Base-by-base conservation (phyloP, 2,113 vertebrate genomes). In the Rhegmatorhina hoffmannsi region DNA sequence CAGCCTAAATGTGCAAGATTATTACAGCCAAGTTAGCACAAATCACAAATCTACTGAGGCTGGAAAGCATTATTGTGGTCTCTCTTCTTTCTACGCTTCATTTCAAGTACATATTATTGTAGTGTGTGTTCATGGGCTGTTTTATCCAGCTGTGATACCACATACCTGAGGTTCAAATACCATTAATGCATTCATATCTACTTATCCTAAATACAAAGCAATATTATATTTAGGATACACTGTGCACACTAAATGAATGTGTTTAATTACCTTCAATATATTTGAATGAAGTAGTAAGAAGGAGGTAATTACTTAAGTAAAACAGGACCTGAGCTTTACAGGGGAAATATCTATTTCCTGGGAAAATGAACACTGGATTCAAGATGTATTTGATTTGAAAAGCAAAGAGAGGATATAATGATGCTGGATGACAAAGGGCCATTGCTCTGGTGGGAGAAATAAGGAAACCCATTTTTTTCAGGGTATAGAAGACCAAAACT, bases 31-130 rank as follows among this genome's bases (percentile, higher is more conserved):
- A 84, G 73, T 83, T 62, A 80, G 58, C 67, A 84, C 21, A 87
- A 79, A 97, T 79, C 73, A 84, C 11, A 64, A 72, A 89, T 46
- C 88, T 92, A 33, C 34, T 60, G 76, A 82, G 85, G 62, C 87
- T 87, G 91, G 87, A 87, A 96, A 79, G 15, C 25, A 28, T 86
- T 94, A 77, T 84, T 96, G 74, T 52, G 64, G 68, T 72, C 20
- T 94, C 58, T 63, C 50, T 29, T n/a, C 43, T 95, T 88, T 74
- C 77, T 29, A 38, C 23, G 18, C 36, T 93, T 92, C 25, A 78
- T 93, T 96, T 92, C 90, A 87, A 81, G 55, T 43, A 92, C 67
- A 36, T 93, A 73, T 86, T 93, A 47, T 87, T 95, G 49, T 58
- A 69, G 23, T 43, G 56, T 96, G 56, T 83, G 84, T 94, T 95